Conservation (phyloP, 2,113 vertebrate genomes). For the Bos taurus region ARS-UCD2.0 NC_037337.1:78976001-78976500, state of each 20-base stretch:
- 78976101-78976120: conserved; percentile 3
- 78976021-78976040: neutral
- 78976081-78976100: neutral
- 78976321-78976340: neutral
- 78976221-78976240: neutral
- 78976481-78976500: neutral
- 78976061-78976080: neutral
- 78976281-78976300: neutral
- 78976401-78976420: neutral
- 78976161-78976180: neutral
- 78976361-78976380: neutral
- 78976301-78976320: neutral
- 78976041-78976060: neutral
- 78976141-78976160: neutral
- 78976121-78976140: neutral
- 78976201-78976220: neutral
- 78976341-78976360: neutral
- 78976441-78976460: neutral
- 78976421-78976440: neutral
- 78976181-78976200: neutral
- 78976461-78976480: neutral
- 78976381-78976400: neutral
- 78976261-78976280: neutral
- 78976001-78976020: neutral
- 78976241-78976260: neutral